Evolutionary conservation across 2,797 vertebrate genomes (phyloP).

Genomic region (Pyrrhura leucotis): DNA sequence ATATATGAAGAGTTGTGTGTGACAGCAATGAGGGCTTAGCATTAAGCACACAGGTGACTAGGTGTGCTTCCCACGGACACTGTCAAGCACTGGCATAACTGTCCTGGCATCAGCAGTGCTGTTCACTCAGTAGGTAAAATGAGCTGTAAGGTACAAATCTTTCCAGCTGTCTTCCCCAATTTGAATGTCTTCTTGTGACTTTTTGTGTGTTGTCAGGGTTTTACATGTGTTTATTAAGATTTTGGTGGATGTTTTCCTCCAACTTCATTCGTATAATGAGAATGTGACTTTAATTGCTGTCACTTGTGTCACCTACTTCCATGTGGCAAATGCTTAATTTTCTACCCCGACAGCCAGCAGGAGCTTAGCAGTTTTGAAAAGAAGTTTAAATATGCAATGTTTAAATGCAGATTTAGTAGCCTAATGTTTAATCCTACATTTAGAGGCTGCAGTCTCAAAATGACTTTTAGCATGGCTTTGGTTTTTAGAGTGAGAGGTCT

Average conservation of each 20-base stretch:
- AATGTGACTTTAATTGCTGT: constrained; percentile 8
- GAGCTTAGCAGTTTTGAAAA: constrained; percentile 50
- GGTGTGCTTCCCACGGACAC: not conserved
- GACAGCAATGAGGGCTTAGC: not conserved
- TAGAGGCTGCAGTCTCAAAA: constrained; percentile 24
- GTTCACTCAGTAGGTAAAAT: not conserved
- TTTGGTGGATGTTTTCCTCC: not conserved
- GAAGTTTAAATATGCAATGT: constrained; percentile 40
- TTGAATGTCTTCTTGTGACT: not conserved
- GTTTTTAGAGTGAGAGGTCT: not conserved
- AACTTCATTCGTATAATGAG: not conserved
- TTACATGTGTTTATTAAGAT: not conserved
- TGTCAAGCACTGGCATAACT: constrained; percentile 34
- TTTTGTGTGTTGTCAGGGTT: not conserved
- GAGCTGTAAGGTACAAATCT: not conserved
- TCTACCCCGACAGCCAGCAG: not conserved
- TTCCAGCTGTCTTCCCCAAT: not conserved
- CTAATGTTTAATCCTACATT: constrained; percentile 53
- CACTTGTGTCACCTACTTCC: not conserved
- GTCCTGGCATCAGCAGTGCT: not conserved
- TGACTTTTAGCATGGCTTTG: constrained; percentile 18
- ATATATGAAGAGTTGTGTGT: not conserved
- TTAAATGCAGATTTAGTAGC: constrained; percentile 58
- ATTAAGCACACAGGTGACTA: not conserved
- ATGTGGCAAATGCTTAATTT: not conserved